Evolutionary conservation across 2,797 vertebrate genomes (phyloP), one percentile per base, ranked within the genome.

Genomic region (Xerus rutilus): DNA sequence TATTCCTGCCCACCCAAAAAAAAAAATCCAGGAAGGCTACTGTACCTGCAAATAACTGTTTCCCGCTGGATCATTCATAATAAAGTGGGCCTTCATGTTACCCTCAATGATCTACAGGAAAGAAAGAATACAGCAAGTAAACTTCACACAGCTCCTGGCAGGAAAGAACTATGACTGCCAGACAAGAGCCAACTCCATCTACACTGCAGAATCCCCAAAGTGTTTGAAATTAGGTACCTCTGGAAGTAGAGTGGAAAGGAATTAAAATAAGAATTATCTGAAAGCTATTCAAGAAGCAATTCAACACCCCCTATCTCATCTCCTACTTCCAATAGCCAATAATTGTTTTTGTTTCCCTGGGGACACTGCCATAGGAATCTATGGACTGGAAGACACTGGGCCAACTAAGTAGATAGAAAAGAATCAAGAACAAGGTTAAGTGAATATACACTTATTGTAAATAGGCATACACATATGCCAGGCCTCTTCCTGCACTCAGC

Each of bases 31-130:
- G 39, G 21, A 92, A 86, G 54, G 20, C 87, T 97, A 99, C 98
- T 23, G 30, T 97, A 99, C 99, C 99, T 99, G 99, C n/a, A 99
- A 93, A 45, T 99, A 99, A 98, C 99, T 99, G 98, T 99, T 99
- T 76, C 99, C 99, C 1, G 99, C 98, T 5, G 99, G 99, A 96
- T 99, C 99, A 43, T 99, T 99, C 97, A 99, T 98, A 93, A 99
- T 23, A 32, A 99, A 32, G 88, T 99, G 99, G 72, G 97, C 99
- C 1, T 98, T 90, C 86, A 98, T 77, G 77, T 98, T 98, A 14
- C 99, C 99, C 0, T 99, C 98, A 0, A 99, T 95, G 4, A 99
- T 98, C 98, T 99, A 97, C 77, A 83, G 25, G 64, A 47, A 23
- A 67, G 25, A 93, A 5, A 92, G 5, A 91, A 76, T 1, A 92